Conservation (phyloP, 2,797 vertebrate genomes). For the Apogon talboti region DNA sequence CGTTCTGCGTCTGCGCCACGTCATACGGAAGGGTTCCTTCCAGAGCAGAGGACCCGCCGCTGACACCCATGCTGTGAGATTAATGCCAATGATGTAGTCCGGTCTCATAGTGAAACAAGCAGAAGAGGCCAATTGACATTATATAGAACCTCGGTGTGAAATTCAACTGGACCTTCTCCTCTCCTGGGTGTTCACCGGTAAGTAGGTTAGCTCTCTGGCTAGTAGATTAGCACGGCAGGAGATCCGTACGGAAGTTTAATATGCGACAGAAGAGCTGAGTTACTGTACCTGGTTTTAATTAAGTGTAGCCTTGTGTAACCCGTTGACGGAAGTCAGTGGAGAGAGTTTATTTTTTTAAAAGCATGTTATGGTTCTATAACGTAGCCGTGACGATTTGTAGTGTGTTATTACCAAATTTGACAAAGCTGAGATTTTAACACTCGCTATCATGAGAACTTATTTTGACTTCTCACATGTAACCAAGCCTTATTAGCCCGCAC, state of each 20-base stretch:
- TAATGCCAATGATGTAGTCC: conserved; percentile 31
- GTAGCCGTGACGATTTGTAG: no score
- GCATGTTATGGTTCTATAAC: no score
- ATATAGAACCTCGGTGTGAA: no score
- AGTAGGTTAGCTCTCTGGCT: conserved; percentile 24
- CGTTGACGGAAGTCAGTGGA: background rate
- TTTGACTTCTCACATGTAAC: no score
- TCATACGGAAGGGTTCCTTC: conserved; percentile 44
- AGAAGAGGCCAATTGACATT: background rate
- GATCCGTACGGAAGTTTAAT: background rate
- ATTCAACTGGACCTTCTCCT: background rate
- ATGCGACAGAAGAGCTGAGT: background rate
- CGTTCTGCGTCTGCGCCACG: conserved; percentile 62
- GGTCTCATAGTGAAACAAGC: conserved; percentile 4
- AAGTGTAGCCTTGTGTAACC: background rate
- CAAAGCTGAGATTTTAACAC: no score
- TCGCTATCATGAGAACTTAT: no score
- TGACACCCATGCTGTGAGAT: conserved; percentile 23
- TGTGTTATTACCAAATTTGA: no score
- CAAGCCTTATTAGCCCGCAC: no score
- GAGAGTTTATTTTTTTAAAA: no score
- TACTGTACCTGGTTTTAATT: background rate
- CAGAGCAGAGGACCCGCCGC: conserved; percentile 30
- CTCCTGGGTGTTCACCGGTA: conserved; percentile 46
- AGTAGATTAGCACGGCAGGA: background rate